phyloP scores from a whole-genome alignment of 2,888 invertebrate species.

The Caenorhabditis imperialis region DNA sequence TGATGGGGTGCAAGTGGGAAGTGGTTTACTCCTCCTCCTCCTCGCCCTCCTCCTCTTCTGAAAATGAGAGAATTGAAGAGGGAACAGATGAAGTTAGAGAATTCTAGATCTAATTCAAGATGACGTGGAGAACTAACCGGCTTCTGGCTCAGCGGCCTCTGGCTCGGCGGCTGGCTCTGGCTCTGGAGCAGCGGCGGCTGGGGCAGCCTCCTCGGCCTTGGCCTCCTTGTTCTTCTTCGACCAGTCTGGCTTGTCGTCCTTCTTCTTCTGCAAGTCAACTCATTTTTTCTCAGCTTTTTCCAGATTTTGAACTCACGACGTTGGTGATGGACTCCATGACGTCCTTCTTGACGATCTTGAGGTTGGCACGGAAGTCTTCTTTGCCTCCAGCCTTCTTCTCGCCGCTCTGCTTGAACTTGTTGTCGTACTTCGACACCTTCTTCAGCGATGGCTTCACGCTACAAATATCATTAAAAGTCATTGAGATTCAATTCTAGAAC shows the following conservation, averaged over 20 bases:
- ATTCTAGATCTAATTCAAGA: not conserved
- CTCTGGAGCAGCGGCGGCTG: constrained; percentile 43
- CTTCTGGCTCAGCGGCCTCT: constrained; percentile 49
- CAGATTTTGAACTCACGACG: constrained; percentile 36
- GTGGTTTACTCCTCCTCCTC: constrained; percentile 56
- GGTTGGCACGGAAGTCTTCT: constrained; percentile 86
- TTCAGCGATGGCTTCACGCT: constrained; percentile 83
- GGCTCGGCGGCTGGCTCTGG: constrained; percentile 43
- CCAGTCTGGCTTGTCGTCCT: constrained; percentile 78
- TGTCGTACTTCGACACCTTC: constrained; percentile 99
- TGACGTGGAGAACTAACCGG: constrained; percentile 24
- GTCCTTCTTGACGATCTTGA: constrained; percentile 95
- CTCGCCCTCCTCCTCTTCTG: constrained; percentile 52
- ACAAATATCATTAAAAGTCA: constrained; percentile 22
- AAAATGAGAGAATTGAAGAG: constrained; percentile 4
- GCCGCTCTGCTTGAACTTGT: constrained; percentile 83
- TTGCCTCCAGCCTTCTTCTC: constrained; percentile 46
- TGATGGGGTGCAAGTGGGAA: not conserved
- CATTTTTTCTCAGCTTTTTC: not conserved
- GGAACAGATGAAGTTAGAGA: not conserved
- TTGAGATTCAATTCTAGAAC: constrained; percentile 60
- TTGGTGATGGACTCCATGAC: constrained; percentile 81
- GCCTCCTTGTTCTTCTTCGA: constrained; percentile 69
- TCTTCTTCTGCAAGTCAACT: constrained; percentile 67
- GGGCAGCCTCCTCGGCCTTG: constrained; percentile 55